Evolutionary conservation across 2,888 invertebrate species (phyloP).

Genomic region (Tricholauxania praeusta): DNA sequence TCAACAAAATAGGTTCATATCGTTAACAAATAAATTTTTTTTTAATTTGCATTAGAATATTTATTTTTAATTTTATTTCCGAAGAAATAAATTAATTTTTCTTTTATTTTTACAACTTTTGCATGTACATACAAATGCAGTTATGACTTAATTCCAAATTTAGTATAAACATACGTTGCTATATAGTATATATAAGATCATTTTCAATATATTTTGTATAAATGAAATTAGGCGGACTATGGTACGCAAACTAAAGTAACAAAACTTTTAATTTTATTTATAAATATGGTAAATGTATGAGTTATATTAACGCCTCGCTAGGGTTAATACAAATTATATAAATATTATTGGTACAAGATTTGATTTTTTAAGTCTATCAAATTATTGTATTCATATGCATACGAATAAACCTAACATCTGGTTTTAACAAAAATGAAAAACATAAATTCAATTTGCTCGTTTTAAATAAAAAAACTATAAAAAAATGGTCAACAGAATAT

Average conservation of each 20-base stretch:
- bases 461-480: background rate
- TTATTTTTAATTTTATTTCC: conserved; percentile 9
- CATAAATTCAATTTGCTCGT: background rate
- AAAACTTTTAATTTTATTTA: background rate
- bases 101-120: background rate
- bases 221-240: background rate
- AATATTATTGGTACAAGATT: background rate
- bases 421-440: background rate
- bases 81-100: background rate
- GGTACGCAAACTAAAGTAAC: background rate
- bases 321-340: background rate
- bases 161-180: no score
- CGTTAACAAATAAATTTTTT: no score
- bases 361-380: background rate
- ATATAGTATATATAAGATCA: no score
- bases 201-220: no score
- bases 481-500: conserved; percentile 7
- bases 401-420: background rate
- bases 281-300: background rate
- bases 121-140: background rate
- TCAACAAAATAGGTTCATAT: background rate
- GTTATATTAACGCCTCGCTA: background rate
- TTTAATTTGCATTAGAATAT: conserved; percentile 3
- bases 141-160: background rate
- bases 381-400: background rate